phyloP scores from a whole-genome alignment of 2,113 vertebrate species.

The Marmota flaviventris region DNA sequence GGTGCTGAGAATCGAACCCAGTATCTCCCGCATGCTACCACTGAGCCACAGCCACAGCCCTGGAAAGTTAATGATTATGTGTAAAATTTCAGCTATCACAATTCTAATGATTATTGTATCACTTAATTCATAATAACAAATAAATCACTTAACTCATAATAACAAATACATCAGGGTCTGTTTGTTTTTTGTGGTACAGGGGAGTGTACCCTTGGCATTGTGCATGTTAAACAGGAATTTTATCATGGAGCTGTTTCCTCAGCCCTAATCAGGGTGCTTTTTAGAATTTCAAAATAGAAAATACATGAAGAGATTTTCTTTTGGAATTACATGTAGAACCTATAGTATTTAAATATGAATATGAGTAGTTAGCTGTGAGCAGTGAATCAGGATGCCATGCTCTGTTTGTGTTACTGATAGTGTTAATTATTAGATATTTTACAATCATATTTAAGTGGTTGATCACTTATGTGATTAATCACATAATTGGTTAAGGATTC shows the following conservation, averaged over 20 bases:
- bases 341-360: not conserved
- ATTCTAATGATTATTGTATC: not conserved
- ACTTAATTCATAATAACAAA: not conserved
- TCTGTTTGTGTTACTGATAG: not conserved
- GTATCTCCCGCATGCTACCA: too few species aligned
- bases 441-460: not conserved
- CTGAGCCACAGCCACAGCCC: too few species aligned
- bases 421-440: not conserved
- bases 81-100: not conserved
- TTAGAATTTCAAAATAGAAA: slow-evolving; percentile 33
- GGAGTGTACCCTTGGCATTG: not conserved
- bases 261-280: not conserved
- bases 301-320: not conserved
- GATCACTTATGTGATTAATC: not conserved
- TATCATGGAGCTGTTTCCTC: not conserved
- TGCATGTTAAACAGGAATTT: not conserved
- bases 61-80: not conserved
- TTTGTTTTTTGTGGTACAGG: not conserved
- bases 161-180: not conserved
- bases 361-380: not conserved
- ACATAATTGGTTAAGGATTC: not conserved
- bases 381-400: not conserved
- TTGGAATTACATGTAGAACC: not conserved
- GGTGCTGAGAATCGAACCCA: too few species aligned
- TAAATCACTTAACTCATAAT: not conserved